phyloP scores from a whole-genome alignment of 2,797 vertebrate species.

The Acanthis flammea region DNA sequence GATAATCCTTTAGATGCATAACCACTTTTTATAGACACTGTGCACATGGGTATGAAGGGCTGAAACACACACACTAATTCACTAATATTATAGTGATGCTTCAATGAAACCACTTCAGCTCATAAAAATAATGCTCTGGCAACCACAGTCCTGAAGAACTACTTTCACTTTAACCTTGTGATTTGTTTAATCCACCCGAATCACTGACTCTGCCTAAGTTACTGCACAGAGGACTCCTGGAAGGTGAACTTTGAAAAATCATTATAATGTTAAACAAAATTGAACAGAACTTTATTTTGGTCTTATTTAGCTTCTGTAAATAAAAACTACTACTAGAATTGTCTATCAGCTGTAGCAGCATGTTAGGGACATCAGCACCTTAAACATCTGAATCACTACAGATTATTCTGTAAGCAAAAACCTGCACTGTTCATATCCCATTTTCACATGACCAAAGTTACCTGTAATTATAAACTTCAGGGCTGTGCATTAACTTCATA shows the following conservation, averaged over 20 bases:
- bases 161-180: not conserved
- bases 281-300: not conserved
- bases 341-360: not conserved
- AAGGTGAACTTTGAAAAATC: not conserved
- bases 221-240: not conserved
- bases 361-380: not conserved
- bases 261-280: accelerated
- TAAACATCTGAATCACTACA: not conserved
- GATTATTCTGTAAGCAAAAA: not conserved
- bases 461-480: not conserved
- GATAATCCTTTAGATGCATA: not conserved
- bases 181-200: constrained; percentile 3
- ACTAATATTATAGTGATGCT: not conserved
- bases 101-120: not conserved
- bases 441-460: not conserved
- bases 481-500: not conserved
- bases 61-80: not conserved
- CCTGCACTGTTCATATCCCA: not conserved
- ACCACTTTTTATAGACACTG: not conserved
- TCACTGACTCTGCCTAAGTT: not conserved
- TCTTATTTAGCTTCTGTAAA: not conserved
- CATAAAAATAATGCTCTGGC: not conserved
- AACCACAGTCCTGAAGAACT: not conserved
- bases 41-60: not conserved
- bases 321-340: not conserved